phyloP scores from a whole-genome alignment of 2,888 invertebrate genomes.

The Macropis europaea region DNA sequence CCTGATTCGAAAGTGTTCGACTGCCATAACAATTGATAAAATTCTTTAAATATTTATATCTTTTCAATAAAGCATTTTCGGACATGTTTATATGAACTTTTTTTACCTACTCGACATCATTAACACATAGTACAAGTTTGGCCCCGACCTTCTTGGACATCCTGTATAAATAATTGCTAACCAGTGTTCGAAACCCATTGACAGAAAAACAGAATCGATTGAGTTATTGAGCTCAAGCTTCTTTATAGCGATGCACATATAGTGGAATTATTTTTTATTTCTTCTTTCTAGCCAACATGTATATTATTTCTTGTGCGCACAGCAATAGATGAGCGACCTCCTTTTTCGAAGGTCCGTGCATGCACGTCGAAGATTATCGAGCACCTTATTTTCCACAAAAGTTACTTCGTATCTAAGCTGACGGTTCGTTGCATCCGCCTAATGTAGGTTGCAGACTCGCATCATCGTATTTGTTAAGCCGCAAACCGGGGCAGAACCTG shows the following conservation, averaged over 20 bases:
- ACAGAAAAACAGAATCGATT: neutral
- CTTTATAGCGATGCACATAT: neutral
- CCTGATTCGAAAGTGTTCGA: too few species aligned
- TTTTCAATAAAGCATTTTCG: too few species aligned
- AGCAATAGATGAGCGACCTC: neutral
- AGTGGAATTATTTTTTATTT: neutral
- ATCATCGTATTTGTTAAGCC: conserved; percentile 64
- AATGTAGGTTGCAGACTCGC: conserved; percentile 65
- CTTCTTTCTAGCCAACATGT: neutral
- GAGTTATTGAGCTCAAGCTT: conserved; percentile 1
- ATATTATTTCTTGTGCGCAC: neutral
- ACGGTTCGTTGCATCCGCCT: conserved; percentile 62
- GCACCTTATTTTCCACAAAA: conserved; percentile 28
- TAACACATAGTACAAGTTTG: too few species aligned
- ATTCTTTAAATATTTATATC: too few species aligned
- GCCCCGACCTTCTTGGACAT: too few species aligned
- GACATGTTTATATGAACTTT: too few species aligned
- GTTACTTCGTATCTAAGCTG: conserved; percentile 12
- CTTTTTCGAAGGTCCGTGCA: conserved; percentile 8
- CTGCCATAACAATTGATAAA: too few species aligned
- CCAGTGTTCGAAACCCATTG: neutral
- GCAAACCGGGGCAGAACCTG: conserved; percentile 63
- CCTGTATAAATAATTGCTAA: too few species aligned
- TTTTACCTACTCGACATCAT: too few species aligned
- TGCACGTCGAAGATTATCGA: conserved; percentile 31